phyloP scores from a whole-genome alignment of 2,888 invertebrate species.

The Nomada goodeniana region DNA sequence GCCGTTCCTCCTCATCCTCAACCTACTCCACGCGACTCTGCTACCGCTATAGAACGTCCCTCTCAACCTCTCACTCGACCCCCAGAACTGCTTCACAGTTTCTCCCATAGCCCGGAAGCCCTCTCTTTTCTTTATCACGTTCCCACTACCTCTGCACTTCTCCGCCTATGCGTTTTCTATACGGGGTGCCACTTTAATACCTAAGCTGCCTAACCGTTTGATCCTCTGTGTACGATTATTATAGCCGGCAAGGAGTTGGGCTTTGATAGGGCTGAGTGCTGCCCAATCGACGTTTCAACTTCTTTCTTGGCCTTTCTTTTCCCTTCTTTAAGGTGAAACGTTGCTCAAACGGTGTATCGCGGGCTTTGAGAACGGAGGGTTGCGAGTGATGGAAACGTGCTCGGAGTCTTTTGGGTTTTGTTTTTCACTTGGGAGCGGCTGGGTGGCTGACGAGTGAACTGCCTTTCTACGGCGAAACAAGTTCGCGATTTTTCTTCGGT shows the following conservation, averaged over 20 bases:
- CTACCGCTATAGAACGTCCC: slow-evolving; percentile 6
- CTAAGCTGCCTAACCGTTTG: slow-evolving; percentile 32
- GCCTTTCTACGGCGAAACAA: background rate
- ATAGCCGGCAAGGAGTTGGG: slow-evolving; percentile 22
- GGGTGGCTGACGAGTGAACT: too few species aligned
- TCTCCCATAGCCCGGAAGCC: background rate
- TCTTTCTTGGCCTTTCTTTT: slow-evolving; percentile 21
- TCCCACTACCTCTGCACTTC: slow-evolving; percentile 3
- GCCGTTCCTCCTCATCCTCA: slow-evolving; percentile 66
- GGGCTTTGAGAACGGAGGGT: background rate
- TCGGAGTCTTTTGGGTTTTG: background rate
- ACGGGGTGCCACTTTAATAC: slow-evolving; percentile 45
- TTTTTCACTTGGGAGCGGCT: background rate
- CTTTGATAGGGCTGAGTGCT: slow-evolving; percentile 26
- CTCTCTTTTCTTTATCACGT: background rate
- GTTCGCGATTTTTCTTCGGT: too few species aligned
- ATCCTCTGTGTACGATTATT: slow-evolving; percentile 47
- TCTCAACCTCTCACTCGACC: slow-evolving; percentile 26
- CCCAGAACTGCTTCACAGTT: background rate
- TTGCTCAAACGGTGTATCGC: background rate
- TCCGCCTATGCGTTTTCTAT: slow-evolving; percentile 47
- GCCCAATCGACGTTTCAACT: slow-evolving; percentile 38
- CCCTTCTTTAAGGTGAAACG: slow-evolving; percentile 6
- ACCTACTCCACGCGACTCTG: slow-evolving; percentile 12
- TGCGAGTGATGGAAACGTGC: background rate